Evolutionary conservation across 1,140 invertebrate genomes (phyloP), one percentile per base, ranked within the genome.

Genomic region (Megalopta genalis): DNA sequence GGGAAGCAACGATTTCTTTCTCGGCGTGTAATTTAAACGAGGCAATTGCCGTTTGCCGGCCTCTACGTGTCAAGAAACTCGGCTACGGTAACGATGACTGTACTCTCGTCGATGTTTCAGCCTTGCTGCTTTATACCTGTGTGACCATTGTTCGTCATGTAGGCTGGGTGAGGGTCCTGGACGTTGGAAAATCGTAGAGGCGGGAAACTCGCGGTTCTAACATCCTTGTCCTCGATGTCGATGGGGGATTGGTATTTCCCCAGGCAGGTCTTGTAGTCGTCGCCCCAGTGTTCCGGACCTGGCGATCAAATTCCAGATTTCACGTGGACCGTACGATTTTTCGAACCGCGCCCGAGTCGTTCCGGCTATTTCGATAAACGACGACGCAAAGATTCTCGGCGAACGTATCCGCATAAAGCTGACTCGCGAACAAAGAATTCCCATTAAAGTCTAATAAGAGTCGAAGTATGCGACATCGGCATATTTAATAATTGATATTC

Each of bases 171-270:
- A 39, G 91, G 89, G 54, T 92, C 88, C 18, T 95, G 90, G 77
- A 96, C 94, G 65, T 95, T 93, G 10, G 90, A 78, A 87, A 96
- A 94, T 75, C 83, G 81, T 52, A 97, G 90, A 7, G 93, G 90
- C 0, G 94, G 93, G 60, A 95, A 93, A 23, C 89, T 93, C 8
- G 94, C 93, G 65, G 93, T 92, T 64, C 93, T 93, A 6, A 96
- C 96, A n/a, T 93, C 91, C 6, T 95, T 93, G 52, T 95, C 94
- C 82, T 96, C 94, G 68, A 97, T 97, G 87, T 97, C 96, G 60
- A 97, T 97, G 0, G 97, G 97, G 69, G 96, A 97, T 88, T 97
- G 97, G 86, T 95, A 95, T 90, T 97, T 97, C 25, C 96, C 96
- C 25, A 94, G 92, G 84, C 96, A 97, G 25, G 94, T 93, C 6